Conservation (phyloP, 2,797 vertebrate genomes). For the Spatula clypeata region DNA sequence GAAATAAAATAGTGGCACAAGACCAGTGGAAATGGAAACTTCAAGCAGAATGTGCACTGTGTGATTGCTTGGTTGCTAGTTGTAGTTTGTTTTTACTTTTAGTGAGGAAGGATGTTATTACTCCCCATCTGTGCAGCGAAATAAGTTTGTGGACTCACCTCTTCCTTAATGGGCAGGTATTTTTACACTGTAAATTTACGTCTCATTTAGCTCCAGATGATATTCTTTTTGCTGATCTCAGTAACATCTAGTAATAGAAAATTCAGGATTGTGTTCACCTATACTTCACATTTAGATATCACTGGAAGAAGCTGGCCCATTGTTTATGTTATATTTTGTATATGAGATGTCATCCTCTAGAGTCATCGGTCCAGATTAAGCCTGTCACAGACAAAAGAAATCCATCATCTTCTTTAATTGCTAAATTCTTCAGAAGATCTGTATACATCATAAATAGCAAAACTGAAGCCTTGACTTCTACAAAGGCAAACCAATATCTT, state of each 20-base stretch:
- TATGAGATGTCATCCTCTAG: not conserved
- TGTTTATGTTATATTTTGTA: not conserved
- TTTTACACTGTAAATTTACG: not conserved
- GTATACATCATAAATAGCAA: not conserved
- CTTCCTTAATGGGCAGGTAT: not conserved
- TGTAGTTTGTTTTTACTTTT: not conserved
- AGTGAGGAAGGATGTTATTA: not conserved
- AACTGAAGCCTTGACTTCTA: not conserved
- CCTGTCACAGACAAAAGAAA: not conserved
- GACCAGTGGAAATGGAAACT: not conserved
- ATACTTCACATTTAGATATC: not conserved
- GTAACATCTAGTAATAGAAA: not conserved
- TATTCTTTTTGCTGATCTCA: not conserved
- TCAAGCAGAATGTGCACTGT: not conserved
- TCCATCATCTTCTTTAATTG: not conserved
- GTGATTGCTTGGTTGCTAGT: not conserved
- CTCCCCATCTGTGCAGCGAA: not conserved
- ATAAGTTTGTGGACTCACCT: not conserved
- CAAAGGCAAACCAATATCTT: not conserved
- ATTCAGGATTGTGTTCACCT: not conserved
- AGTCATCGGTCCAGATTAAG: not conserved
- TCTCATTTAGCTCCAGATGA: not conserved
- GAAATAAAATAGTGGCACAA: not conserved
- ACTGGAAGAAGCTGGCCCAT: fast-evolving
- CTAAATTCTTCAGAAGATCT: not conserved